Percentiles rank a stretch among this genome's conserved stretches.
These are phyloP conservation scores for Spermophilus dauricus DNA, from an alignment of 2,113 vertebrate genomes.

Conservation along the genomic window DNA sequence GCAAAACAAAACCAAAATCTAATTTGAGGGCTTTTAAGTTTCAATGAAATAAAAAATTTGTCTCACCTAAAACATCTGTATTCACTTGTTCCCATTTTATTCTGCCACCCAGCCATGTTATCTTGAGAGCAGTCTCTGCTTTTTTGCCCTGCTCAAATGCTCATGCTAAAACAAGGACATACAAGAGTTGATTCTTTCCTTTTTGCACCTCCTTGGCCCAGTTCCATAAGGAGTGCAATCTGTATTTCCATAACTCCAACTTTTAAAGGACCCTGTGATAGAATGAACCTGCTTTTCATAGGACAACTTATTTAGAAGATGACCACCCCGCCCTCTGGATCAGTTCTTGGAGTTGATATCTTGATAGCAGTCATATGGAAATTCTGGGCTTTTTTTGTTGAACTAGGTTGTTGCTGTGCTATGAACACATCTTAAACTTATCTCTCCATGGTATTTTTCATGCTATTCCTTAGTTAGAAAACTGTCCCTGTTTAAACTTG, in stretches of 20 bases:
- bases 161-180: neutral
- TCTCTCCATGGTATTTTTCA: neutral
- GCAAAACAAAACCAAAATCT: conserved; percentile 44
- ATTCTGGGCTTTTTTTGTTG: neutral
- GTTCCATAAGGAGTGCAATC: neutral
- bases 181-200: neutral
- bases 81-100: conserved; percentile 7
- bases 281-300: neutral
- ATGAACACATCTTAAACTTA: neutral
- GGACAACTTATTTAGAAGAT: neutral
- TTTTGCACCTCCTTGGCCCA: neutral
- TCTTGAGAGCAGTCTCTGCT: neutral
- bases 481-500: neutral
- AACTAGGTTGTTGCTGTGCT: neutral
- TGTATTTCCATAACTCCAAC: neutral
- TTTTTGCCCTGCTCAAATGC: neutral
- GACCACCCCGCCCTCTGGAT: neutral
- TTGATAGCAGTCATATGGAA: neutral
- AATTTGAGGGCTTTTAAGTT: conserved; percentile 51
- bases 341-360: neutral
- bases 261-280: neutral
- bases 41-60: conserved; percentile 23
- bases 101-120: neutral
- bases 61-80: conserved; percentile 47
- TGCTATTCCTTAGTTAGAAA: neutral